These are phyloP conservation scores for Trichonephila inaurata DNA, from an alignment of 1,140 invertebrate genomes.

Conservation along the genomic window DNA sequence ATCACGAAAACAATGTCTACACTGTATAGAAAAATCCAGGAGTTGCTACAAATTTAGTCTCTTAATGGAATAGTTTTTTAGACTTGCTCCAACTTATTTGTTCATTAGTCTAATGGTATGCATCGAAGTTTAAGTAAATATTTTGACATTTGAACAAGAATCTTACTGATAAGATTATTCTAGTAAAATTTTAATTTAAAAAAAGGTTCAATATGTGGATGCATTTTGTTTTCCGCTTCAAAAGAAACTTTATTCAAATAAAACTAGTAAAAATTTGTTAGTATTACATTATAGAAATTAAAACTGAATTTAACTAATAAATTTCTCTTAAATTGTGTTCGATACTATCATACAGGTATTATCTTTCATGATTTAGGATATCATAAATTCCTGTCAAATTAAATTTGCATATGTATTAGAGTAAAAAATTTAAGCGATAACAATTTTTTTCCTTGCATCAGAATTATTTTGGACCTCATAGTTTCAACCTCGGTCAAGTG, in stretches of 20 bases:
- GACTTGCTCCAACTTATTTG: constrained; percentile 2
- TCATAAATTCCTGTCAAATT: neutral
- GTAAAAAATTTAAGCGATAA: too few relatives aligned
- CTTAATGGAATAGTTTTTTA: neutral
- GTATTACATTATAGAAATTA: too few relatives aligned
- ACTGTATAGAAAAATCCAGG: neutral
- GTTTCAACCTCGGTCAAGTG: too few relatives aligned
- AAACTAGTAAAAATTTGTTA: too few relatives aligned
- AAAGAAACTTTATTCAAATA: too few relatives aligned
- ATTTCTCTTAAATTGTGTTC: too few relatives aligned
- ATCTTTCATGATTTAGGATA: too few relatives aligned
- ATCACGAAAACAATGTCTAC: neutral
- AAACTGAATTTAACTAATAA: too few relatives aligned
- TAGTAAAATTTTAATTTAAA: neutral
- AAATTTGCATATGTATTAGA: neutral
- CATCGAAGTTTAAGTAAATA: neutral
- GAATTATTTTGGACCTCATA: too few relatives aligned
- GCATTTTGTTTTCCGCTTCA: too few relatives aligned
- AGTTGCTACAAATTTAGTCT: neutral
- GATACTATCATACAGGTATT: too few relatives aligned
- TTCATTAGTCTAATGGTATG: constrained; percentile 11
- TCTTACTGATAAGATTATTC: neutral
- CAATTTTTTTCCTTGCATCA: too few relatives aligned
- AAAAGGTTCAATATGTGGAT: neutral
- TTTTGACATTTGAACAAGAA: neutral